A percentile compares a stretch with the other conserved stretches of the same genome.
These are phyloP conservation scores for Galagoides demidoff DNA, from an alignment of 2,797 vertebrate genomes.

Conservation along the genomic window DNA sequence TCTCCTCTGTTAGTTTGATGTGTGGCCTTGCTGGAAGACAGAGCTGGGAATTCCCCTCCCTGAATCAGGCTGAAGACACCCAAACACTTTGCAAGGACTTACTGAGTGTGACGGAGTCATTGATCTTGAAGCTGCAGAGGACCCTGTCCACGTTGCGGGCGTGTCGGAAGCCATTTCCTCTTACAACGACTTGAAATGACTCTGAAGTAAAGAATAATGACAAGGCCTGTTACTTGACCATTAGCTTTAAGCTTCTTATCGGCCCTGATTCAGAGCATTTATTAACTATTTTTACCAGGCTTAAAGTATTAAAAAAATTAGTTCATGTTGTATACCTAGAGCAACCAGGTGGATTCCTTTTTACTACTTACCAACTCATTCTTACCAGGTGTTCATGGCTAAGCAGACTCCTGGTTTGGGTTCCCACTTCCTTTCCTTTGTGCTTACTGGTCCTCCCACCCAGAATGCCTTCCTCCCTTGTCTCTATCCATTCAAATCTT, in stretches of 20 bases:
- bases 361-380: background rate
- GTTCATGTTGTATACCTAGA: background rate
- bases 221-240: accelerated
- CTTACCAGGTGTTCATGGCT: background rate
- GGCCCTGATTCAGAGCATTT: background rate
- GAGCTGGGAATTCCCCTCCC: background rate
- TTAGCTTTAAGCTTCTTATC: background rate
- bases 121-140: constrained; percentile 98
- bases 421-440: background rate
- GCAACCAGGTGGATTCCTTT: background rate
- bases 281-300: background rate
- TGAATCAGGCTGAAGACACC: background rate
- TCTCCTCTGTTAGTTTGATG: background rate
- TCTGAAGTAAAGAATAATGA: constrained; percentile 86
- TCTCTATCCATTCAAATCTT: background rate
- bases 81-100: constrained; percentile 83
- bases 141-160: constrained; percentile 96
- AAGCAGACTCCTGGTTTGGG: background rate
- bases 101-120: constrained; percentile 96
- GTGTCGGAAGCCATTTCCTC: constrained; percentile 96
- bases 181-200: constrained; percentile 96
- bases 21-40: background rate
- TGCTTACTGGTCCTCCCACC: background rate
- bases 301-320: constrained; percentile 11
- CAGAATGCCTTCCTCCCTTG: background rate